phyloP scores from a whole-genome alignment of 2,888 invertebrate genomes.

The Crematogaster levior region DNA sequence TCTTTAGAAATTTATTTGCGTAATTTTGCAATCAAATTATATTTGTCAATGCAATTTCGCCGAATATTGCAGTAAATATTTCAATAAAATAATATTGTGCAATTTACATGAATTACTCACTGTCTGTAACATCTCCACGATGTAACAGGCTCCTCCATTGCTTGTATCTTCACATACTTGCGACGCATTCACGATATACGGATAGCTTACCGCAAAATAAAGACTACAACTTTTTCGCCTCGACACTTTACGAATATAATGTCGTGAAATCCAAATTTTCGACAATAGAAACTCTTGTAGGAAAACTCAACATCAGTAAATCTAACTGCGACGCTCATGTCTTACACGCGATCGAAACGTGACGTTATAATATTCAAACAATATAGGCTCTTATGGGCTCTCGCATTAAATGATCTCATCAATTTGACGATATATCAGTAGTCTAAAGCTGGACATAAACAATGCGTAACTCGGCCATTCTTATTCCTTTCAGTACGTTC shows the following conservation, averaged over 20 bases:
- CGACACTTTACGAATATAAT: neutral
- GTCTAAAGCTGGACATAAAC: too few relatives aligned
- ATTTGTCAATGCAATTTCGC: neutral
- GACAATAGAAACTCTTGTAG: neutral
- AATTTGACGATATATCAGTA: neutral
- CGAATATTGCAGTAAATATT: neutral
- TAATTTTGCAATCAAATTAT: conserved; percentile 3
- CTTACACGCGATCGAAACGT: neutral
- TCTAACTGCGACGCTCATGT: neutral
- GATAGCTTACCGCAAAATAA: neutral
- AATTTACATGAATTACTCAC: conserved; percentile 15
- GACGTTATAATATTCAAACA: neutral
- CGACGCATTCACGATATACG: neutral
- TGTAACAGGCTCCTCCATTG: neutral
- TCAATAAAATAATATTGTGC: neutral
- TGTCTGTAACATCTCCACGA: neutral
- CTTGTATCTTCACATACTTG: neutral
- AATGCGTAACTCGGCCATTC: too few relatives aligned
- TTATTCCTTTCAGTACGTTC: too few relatives aligned
- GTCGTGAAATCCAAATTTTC: neutral
- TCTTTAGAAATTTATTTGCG: neutral
- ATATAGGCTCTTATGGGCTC: neutral
- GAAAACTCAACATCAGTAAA: neutral
- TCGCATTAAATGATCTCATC: neutral
- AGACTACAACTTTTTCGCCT: neutral